Base-by-base conservation (phyloP, 2,113 vertebrate genomes). In the Anser cygnoides region DNA sequence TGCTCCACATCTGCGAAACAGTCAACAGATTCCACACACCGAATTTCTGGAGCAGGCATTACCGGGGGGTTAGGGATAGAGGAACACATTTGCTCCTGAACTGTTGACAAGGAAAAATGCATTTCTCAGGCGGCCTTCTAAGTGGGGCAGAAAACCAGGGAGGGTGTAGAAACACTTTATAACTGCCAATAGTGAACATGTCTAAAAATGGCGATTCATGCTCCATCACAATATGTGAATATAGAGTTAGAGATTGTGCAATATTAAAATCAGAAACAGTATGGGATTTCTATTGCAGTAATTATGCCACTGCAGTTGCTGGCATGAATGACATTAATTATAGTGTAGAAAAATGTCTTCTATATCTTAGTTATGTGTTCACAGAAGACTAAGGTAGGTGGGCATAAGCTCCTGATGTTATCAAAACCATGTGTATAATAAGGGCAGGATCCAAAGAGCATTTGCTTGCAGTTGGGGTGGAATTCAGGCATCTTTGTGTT, bases 1-100 rank as follows among this genome's bases (percentile, higher is more conserved):
- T 96, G 73, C 65, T 94, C 77, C 84, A 91, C 96, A 96, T 96
- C 85, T 93, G 92, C 75, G 81, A 79, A 96, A 96, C 33, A 96
- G 95, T 94, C 89, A 93, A 89, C 86, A 79, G 82, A 84, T 97
- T 97, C 84, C 93, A 67, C 95, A 73, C 8, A 74, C 66, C 71
- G 62, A 13, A 78, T 61, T 87, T 92, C 49, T 66, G 71, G 78
- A 81, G 57, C 41, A 81, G 55, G 28, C 73, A 2, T 89, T 83
- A 19, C 18, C 11, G 18, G 17, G 13, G 15, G 29, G 35, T 85
- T 88, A 49, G 84, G 90, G 93, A 86, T 1, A 88, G 41, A 91
- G 43, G 49, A 79, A 59, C 9, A 88, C 65, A 35, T 74, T 96
- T 92, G n/a, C 63, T 83, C 46, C 74, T 89, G 49, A 50, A 81